These are phyloP conservation scores for Hermatobates lingyangjiaoensis DNA, from an alignment of 1,140 invertebrate species.

Conservation along the genomic window DNA sequence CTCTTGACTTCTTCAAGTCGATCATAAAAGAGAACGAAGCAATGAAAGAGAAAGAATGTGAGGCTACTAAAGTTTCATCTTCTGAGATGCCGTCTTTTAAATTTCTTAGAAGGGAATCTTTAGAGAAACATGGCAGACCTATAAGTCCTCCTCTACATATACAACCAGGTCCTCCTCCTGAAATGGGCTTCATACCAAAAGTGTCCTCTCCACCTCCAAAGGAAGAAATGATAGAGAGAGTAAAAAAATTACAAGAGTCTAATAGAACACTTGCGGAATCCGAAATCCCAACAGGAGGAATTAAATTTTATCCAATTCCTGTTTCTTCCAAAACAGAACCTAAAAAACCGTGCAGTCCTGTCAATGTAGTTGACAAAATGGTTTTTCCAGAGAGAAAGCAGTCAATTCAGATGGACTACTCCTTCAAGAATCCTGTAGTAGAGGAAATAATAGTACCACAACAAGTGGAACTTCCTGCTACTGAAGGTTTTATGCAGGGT, in stretches of 20 bases:
- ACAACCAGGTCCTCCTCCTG: constrained; percentile 48
- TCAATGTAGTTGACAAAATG: not conserved
- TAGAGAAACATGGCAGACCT: not conserved
- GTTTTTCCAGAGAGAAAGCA: not conserved
- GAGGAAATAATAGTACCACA: not conserved
- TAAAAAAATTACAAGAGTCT: constrained; percentile 40
- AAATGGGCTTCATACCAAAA: constrained; percentile 43
- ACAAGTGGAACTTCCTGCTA: not conserved
- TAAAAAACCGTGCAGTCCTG: constrained; percentile 17
- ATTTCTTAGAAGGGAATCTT: not conserved
- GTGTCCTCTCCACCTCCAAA: constrained; percentile 21
- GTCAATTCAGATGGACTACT: not conserved
- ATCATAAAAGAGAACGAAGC: constrained; percentile 28
- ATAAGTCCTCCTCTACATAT: constrained; percentile 30
- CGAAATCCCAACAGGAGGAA: constrained; percentile 39
- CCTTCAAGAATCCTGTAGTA: not conserved
- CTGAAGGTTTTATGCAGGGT: no score
- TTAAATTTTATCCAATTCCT: constrained; percentile 35
- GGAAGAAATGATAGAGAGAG: constrained; percentile 36
- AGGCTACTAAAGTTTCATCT: not conserved
- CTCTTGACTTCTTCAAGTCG: constrained; percentile 36
- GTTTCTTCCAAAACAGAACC: constrained; percentile 17
- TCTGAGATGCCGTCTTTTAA: not conserved
- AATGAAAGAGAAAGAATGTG: constrained; percentile 2
- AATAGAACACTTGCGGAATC: constrained; percentile 32